A percentile compares a stretch with the other conserved stretches of the same genome.
Conservation (phyloP, 1,140 invertebrate genomes). For the Galendromus occidentalis region DNA sequence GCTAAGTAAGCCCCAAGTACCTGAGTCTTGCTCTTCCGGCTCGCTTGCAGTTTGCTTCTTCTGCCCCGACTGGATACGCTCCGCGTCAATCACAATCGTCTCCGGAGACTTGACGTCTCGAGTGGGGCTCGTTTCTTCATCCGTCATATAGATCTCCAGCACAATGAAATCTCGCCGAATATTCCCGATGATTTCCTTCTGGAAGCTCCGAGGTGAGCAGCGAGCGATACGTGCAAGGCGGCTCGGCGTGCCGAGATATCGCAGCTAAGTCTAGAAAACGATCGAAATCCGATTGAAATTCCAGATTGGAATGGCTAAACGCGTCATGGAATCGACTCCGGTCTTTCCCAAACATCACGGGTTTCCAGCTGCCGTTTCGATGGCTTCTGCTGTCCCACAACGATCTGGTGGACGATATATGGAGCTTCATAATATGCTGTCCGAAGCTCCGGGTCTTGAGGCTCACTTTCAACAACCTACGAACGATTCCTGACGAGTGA, state of each 20-base stretch:
- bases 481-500: conserved; percentile 44
- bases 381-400: conserved; percentile 5
- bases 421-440: background rate
- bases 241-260: no score
- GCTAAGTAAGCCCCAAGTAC: no score
- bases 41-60: background rate
- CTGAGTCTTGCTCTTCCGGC: background rate
- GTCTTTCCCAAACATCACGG: background rate
- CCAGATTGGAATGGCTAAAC: background rate
- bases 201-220: background rate
- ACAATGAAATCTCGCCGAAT: background rate
- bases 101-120: background rate
- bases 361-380: background rate
- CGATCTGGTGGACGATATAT: background rate
- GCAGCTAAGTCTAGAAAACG: background rate
- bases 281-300: background rate
- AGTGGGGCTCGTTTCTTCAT: background rate
- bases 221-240: no score
- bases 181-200: background rate
- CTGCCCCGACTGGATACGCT: background rate
- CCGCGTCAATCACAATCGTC: background rate
- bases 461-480: conserved; percentile 53
- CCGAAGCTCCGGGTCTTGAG: conserved; percentile 43
- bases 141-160: background rate
- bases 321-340: background rate